A percentile compares a stretch with the other conserved stretches of the same genome.
Evolutionary conservation across 2,113 vertebrate genomes (phyloP).

Genomic region (Choloepus hoffmanni): DNA sequence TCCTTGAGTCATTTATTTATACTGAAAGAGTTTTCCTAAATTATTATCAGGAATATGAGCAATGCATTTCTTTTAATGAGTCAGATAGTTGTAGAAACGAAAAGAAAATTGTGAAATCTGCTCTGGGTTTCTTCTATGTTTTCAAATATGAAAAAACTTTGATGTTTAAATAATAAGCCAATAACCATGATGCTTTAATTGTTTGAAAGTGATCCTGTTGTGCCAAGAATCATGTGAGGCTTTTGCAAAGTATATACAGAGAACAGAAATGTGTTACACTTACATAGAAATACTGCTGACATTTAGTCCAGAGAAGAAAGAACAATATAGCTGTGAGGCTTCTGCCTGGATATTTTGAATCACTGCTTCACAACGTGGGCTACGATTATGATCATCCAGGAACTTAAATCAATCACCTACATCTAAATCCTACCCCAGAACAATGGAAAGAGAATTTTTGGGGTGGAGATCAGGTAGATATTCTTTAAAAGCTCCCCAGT

Average conservation of each 20-base stretch:
- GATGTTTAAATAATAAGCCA: conserved; percentile 25
- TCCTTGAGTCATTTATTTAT: conserved; percentile 20
- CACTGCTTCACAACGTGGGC: background rate
- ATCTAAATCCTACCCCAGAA: background rate
- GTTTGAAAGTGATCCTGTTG: conserved; percentile 17
- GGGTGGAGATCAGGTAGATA: background rate
- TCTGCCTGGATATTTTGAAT: background rate
- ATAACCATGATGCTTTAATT: background rate
- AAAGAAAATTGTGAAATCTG: conserved; percentile 37
- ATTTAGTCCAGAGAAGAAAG: background rate
- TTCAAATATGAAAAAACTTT: background rate
- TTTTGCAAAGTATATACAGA: conserved; percentile 44
- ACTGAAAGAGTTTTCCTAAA: background rate
- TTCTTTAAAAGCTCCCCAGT: background rate
- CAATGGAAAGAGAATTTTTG: background rate
- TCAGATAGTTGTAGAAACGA: background rate
- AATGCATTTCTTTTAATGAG: conserved; percentile 32
- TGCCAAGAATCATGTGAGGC: background rate
- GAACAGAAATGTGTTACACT: conserved; percentile 19
- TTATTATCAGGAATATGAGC: background rate
- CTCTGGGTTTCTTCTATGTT: conserved; percentile 42
- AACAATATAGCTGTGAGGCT: conserved; percentile 8
- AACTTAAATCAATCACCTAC: background rate
- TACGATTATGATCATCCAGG: background rate
- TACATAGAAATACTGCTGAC: conserved; percentile 17